A percentile compares a stretch with the other conserved stretches of the same genome.
phyloP scores from a whole-genome alignment of 2,797 vertebrate genomes.

The Denticeps clupeoides region DNA sequence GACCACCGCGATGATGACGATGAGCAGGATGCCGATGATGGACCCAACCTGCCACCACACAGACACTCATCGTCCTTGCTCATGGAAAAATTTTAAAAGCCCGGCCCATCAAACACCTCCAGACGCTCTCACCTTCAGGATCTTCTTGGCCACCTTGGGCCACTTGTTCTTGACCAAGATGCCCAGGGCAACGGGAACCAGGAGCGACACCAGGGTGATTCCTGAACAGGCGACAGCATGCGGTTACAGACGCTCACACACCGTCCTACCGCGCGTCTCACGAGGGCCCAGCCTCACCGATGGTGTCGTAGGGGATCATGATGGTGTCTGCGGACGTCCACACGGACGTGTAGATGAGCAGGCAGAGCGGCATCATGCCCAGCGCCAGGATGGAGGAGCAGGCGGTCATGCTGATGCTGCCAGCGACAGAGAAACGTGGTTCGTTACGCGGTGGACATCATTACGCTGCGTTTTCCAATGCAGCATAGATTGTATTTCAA shows the following conservation, averaged over 20 bases:
- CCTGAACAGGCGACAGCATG: slow-evolving; percentile 47
- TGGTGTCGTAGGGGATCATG: slow-evolving; percentile 78
- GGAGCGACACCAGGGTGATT: slow-evolving; percentile 69
- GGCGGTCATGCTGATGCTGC: slow-evolving; percentile 90
- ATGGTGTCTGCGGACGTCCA: slow-evolving; percentile 70
- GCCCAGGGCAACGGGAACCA: slow-evolving; percentile 72
- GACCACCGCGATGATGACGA: slow-evolving; percentile 73
- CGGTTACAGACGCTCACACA: background rate
- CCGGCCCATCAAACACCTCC: background rate
- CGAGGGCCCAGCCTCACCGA: too few species aligned
- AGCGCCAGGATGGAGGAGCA: slow-evolving; percentile 88
- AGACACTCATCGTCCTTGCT: slow-evolving; percentile 1
- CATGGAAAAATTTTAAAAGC: background rate
- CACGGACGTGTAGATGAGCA: slow-evolving; percentile 74
- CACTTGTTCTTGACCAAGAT: slow-evolving; percentile 73
- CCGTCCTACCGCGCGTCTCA: too few species aligned
- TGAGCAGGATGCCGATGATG: slow-evolving; percentile 64
- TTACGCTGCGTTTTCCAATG: too few species aligned
- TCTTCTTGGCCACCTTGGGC: slow-evolving; percentile 70
- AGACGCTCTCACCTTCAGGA: slow-evolving; percentile 80
- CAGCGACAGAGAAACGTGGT: slow-evolving; percentile 22
- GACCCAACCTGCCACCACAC: slow-evolving; percentile 69
- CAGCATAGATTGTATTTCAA: too few species aligned
- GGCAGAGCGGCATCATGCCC: slow-evolving; percentile 97
- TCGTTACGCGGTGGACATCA: too few species aligned